Conservation (phyloP, 2,113 vertebrate species). For the Pandion haliaetus region DNA sequence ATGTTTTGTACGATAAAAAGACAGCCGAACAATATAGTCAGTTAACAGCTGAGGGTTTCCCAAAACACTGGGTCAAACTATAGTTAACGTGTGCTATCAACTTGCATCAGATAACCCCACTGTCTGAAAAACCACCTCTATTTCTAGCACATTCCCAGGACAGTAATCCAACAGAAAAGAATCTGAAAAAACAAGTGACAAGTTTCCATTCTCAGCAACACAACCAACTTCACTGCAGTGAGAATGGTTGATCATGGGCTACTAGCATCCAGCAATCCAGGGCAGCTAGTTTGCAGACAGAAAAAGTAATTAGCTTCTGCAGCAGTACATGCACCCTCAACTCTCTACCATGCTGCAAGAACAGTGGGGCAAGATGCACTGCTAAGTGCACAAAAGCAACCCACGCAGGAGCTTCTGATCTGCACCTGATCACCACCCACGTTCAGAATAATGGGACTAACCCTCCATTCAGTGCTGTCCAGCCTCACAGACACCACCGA, state of each 20-base stretch:
- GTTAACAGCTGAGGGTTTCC: background rate
- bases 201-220: background rate
- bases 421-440: background rate
- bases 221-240: background rate
- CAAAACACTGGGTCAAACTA: background rate
- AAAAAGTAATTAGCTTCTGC: background rate
- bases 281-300: background rate
- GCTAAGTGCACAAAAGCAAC: background rate
- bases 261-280: background rate
- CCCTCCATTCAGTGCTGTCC: background rate
- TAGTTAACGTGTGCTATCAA: background rate
- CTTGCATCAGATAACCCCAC: background rate
- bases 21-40: background rate
- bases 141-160: background rate
- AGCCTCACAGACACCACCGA: background rate
- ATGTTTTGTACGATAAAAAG: background rate
- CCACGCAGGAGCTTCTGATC: background rate
- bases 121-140: background rate
- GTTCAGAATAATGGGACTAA: background rate
- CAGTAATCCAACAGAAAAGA: background rate
- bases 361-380: background rate
- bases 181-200: background rate
- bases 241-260: background rate
- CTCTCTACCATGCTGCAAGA: background rate
- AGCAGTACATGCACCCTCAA: background rate